Evolutionary conservation across 2,888 invertebrate species (phyloP), one percentile per base, ranked within the genome.

Genomic region (Timema cristinae): DNA sequence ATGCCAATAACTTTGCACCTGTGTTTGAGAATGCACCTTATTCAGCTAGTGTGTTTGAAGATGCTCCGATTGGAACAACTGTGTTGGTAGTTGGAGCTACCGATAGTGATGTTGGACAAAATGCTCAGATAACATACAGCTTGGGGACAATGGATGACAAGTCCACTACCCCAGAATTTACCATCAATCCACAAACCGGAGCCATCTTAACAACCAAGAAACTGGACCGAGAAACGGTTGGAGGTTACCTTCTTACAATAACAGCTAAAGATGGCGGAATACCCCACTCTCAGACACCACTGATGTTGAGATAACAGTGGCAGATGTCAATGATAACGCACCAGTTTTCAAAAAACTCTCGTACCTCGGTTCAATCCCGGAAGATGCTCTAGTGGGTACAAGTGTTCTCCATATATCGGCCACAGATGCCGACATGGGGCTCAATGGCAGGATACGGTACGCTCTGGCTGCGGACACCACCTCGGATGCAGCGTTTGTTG

Each of bases 291-390:
- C 94, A 1, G 97, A 98, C 79, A 96, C 95, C 0, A 97, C 98
- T 0, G 96, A 97, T 79, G 92, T 99, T 0, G 97, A 98, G 81
- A 95, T 99, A 77, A 91, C 94, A 0, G 91, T 99, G 0, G 92
- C 93, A 0, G 99, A 99, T 81, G 95, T 97, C 0, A 99, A 99
- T 80, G 98, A 99, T 80, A 97, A 97, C 80, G 89, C 92, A 7
- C 98, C 98, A 0, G 85, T 88, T 0, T 98, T 98, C 82, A 91
- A 91, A 77, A 91, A 91, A 74, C 87, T 91, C 0, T 85, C 91
- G 6, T 97, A 97, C 79, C 89, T 90, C 16, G 92, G 94, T 0
- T 90, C 89, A 6, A 91, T 97, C 47, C 86, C 91, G 73, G 97
- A 97, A 82, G 96, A 97, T 80, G 95, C 94, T 15, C 84, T 93